Conservation (phyloP, 1,140 invertebrate species). For the Luehdorfia chinensis region DNA sequence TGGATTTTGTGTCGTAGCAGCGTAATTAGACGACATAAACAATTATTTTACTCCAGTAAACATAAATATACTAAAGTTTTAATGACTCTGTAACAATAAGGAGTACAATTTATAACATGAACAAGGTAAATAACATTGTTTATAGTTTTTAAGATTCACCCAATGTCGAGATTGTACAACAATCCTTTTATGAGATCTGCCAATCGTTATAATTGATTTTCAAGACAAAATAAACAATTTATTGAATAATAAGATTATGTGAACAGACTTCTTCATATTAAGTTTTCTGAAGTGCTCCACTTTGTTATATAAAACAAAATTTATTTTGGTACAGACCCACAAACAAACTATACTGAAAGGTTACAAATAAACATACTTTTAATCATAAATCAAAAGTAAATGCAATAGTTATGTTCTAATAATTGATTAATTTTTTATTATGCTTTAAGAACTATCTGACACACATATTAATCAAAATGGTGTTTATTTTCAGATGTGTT, state of each 20-base stretch:
- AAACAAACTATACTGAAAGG: neutral
- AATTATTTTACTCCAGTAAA: conserved; percentile 12
- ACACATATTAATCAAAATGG: too few relatives aligned
- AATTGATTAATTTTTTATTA: too few relatives aligned
- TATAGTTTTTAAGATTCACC: conserved; percentile 16
- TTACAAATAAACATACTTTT: neutral
- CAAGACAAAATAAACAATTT: neutral
- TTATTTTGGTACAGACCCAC: too few relatives aligned
- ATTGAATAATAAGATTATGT: neutral
- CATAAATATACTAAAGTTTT: conserved; percentile 1
- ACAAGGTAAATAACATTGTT: conserved; percentile 43
- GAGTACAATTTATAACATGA: conserved; percentile 37
- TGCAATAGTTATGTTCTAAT: too few relatives aligned
- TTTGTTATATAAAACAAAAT: too few relatives aligned
- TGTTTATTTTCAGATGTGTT: neutral
- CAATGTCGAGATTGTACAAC: conserved; percentile 15
- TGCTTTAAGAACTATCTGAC: too few relatives aligned
- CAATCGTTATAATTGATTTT: neutral
- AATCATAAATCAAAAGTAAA: too few relatives aligned
- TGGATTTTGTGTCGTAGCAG: conserved; percentile 32
- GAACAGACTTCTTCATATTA: neutral
- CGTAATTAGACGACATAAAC: conserved; percentile 17
- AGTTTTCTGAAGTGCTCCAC: neutral
- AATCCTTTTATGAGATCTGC: conserved; percentile 7
- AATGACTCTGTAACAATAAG: neutral